A percentile compares a stretch with the other conserved stretches of the same genome.
These are phyloP conservation scores for Philotrypesis tridentata DNA, from an alignment of 1,140 invertebrate species.

Conservation along the genomic window DNA sequence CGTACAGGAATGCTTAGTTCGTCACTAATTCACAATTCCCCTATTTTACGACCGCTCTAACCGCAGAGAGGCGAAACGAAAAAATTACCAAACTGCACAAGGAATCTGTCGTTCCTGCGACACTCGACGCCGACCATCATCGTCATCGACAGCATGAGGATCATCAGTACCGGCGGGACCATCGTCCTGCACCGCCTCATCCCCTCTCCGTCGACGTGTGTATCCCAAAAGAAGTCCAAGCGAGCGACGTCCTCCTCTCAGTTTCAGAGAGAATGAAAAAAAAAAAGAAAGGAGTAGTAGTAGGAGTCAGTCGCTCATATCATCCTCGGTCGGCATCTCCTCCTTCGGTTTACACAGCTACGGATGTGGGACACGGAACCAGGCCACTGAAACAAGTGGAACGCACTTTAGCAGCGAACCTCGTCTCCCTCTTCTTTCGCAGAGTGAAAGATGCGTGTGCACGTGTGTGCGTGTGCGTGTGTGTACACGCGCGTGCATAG, in stretches of 20 bases:
- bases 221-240: background rate
- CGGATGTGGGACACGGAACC: conserved; percentile 69
- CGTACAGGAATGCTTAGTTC: too few relatives aligned
- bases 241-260: background rate
- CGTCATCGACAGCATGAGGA: background rate
- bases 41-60: background rate
- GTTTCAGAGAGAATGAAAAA: background rate
- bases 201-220: background rate
- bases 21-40: too few relatives aligned
- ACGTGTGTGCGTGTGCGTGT: background rate
- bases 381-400: conserved; percentile 74
- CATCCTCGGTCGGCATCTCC: background rate
- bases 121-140: conserved; percentile 8
- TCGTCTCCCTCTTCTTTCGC: background rate
- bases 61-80: background rate
- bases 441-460: background rate
- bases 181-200: conserved; percentile 10
- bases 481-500: background rate
- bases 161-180: conserved; percentile 43
- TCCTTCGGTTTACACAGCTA: background rate
- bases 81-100: conserved; percentile 59
- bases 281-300: background rate
- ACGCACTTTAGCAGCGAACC: conserved; percentile 60
- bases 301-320: conserved; percentile 3
- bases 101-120: conserved; percentile 65